Conservation (phyloP, 2,797 vertebrate genomes). For the Bovichtus diacanthus region DNA sequence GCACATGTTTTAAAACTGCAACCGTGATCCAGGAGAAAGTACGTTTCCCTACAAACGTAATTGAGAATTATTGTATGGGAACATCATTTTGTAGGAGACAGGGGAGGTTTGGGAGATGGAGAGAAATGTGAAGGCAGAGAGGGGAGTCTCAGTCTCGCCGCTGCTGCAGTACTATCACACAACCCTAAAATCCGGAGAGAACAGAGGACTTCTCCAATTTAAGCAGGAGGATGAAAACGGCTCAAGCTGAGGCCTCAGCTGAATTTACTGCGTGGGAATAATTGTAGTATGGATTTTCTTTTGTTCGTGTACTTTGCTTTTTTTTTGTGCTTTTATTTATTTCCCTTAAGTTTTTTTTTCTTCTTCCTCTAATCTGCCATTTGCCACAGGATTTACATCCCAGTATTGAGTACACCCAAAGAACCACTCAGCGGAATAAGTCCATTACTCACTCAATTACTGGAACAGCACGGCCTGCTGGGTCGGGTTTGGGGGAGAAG, state of each 20-base stretch:
- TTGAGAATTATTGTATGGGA: no score
- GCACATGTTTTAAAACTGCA: no score
- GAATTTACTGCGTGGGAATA: constrained; percentile 68
- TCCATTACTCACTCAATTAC: constrained; percentile 87
- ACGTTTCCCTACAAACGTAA: no score
- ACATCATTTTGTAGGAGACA: no score
- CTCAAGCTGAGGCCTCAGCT: constrained; percentile 35
- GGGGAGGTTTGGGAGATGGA: constrained; percentile 12
- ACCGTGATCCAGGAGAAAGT: no score
- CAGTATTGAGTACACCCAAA: constrained; percentile 79
- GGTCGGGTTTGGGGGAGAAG: constrained; percentile 69
- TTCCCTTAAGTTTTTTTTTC: constrained; percentile 43
- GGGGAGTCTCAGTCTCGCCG: background rate
- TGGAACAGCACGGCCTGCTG: constrained; percentile 80
- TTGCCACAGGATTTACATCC: constrained; percentile 83
- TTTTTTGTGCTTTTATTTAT: constrained; percentile 67
- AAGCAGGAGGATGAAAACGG: constrained; percentile 32
- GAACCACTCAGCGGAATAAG: constrained; percentile 86
- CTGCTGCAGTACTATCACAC: constrained; percentile 16
- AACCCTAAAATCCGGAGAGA: constrained; percentile 9
- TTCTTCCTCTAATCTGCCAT: constrained; percentile 70
- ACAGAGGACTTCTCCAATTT: constrained; percentile 3
- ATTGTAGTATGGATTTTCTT: constrained; percentile 71
- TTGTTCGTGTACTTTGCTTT: constrained; percentile 58
- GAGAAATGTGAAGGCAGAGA: constrained; percentile 28